Conservation (phyloP, 2,888 invertebrate species). For the Laspeyria flexula region DNA sequence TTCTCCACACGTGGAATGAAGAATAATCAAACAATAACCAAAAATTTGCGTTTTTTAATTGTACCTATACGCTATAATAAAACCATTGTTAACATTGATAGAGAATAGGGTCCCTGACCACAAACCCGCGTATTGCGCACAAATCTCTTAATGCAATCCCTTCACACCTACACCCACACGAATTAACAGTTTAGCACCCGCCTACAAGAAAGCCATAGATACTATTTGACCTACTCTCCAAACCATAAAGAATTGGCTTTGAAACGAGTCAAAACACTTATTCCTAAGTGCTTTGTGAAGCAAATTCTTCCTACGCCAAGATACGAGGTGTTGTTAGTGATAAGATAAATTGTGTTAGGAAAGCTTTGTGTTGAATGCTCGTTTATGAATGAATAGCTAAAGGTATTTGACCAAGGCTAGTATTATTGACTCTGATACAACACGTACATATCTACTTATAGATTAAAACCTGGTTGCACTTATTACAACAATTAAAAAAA, state of each 20-base stretch:
- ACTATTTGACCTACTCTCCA: slow-evolving; percentile 22
- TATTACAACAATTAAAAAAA: too few species aligned
- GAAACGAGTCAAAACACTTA: slow-evolving; percentile 1
- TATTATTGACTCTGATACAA: too few species aligned
- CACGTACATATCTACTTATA: too few species aligned
- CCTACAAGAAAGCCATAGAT: slow-evolving; percentile 23
- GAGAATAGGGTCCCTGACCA: not conserved
- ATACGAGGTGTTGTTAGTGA: not conserved
- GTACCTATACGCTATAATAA: too few species aligned
- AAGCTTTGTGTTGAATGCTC: not conserved
- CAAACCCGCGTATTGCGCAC: slow-evolving; percentile 1
- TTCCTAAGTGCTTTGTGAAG: not conserved
- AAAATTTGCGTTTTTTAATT: too few species aligned
- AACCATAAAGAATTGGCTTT: slow-evolving; percentile 3
- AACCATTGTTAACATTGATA: too few species aligned
- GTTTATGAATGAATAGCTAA: too few species aligned
- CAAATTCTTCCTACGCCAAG: not conserved
- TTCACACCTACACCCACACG: slow-evolving; percentile 30
- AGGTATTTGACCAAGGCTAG: too few species aligned
- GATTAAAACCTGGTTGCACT: too few species aligned
- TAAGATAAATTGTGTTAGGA: not conserved
- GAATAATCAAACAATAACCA: too few species aligned
- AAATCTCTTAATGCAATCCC: slow-evolving; percentile 22
- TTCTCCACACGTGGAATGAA: too few species aligned
- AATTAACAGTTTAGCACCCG: slow-evolving; percentile 34